A percentile compares a stretch with the other conserved stretches of the same genome.
These are phyloP conservation scores for Chelonia mydas DNA, from an alignment of 2,797 vertebrate species.

Conservation along the genomic window DNA sequence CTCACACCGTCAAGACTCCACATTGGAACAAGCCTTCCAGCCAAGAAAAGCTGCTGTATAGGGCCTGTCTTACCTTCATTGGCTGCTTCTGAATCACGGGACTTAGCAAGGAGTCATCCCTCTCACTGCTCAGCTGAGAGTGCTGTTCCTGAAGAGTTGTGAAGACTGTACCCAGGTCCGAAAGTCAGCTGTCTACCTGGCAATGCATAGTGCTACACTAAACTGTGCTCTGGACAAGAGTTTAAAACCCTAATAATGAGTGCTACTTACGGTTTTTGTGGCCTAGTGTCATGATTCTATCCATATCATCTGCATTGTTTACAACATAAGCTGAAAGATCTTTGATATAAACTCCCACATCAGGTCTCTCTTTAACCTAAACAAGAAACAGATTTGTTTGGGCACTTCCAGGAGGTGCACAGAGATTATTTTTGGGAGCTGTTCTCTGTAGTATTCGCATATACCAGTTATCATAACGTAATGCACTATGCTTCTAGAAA, in stretches of 20 bases:
- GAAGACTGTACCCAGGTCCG: not conserved
- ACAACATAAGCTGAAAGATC: conserved; percentile 97
- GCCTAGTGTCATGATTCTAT: conserved; percentile 98
- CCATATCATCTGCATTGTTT: conserved; percentile 99
- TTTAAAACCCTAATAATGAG: not conserved
- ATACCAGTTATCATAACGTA: not conserved
- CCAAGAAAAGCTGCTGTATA: not conserved
- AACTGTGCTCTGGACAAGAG: not conserved
- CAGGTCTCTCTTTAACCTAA: conserved; percentile 98
- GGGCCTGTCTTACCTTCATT: not conserved
- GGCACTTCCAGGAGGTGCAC: not conserved
- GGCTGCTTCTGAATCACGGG: not conserved
- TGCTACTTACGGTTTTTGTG: conserved; percentile 96
- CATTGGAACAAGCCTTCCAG: not conserved
- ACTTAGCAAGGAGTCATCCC: rapidly evolving
- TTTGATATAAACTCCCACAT: conserved; percentile 99
- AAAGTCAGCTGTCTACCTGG: not conserved
- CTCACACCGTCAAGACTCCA: not conserved
- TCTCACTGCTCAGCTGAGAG: not conserved
- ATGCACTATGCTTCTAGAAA: no score
- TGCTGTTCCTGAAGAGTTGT: not conserved
- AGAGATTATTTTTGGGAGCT: not conserved
- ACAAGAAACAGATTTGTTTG: conserved; percentile 47
- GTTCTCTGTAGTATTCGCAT: not conserved
- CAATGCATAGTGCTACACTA: not conserved